These are phyloP conservation scores for Halictus ligatus DNA, from an alignment of 2,888 invertebrate species.

Conservation along the genomic window DNA sequence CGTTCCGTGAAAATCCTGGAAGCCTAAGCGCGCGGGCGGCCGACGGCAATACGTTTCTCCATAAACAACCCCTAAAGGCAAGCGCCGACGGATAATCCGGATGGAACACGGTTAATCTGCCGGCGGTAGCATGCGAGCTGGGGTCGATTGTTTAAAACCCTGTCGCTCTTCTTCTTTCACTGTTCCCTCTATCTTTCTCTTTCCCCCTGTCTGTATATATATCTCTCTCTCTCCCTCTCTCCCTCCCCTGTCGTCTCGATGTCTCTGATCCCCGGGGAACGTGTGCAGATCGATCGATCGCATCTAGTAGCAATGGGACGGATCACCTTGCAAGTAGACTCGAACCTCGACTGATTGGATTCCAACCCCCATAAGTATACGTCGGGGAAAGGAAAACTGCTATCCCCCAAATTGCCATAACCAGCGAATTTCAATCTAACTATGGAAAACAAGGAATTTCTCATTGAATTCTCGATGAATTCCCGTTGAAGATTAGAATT, in stretches of 20 bases:
- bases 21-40: not conserved
- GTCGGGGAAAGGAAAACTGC: too few relatives aligned
- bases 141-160: conserved; percentile 22
- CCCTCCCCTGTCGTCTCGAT: conserved; percentile 4
- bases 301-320: conserved; percentile 59
- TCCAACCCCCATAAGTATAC: conserved; percentile 61
- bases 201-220: too few relatives aligned
- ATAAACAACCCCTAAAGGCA: conserved; percentile 26
- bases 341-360: not conserved
- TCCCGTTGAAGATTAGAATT: too few relatives aligned
- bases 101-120: conserved; percentile 45
- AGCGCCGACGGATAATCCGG: conserved; percentile 44
- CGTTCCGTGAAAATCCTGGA: not conserved
- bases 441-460: not conserved
- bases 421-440: not conserved
- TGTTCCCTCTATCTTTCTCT: not conserved
- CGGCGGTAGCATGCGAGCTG: conserved; percentile 5
- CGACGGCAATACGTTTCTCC: conserved; percentile 29
- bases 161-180: conserved; percentile 8
- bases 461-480: too few relatives aligned
- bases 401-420: not conserved
- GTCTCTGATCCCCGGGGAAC: conserved; percentile 47
- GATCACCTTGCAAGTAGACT: not conserved
- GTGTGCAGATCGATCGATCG: conserved; percentile 73
- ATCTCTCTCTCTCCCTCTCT: not conserved